phyloP scores from a whole-genome alignment of 2,888 invertebrate species.

The Chrysolina americana region DNA sequence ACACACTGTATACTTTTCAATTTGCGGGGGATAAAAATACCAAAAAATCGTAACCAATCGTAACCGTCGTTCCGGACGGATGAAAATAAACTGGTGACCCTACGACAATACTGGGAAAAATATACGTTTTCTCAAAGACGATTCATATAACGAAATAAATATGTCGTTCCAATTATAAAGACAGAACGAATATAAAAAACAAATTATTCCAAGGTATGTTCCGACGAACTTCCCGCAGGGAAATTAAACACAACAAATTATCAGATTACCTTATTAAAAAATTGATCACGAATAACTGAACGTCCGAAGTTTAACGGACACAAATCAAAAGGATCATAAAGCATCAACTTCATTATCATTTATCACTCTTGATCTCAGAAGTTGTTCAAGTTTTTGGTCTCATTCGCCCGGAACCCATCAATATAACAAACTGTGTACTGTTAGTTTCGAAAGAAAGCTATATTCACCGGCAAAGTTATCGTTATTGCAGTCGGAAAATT shows the following conservation, averaged over 20 bases:
- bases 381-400: slow-evolving; percentile 10
- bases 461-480: slow-evolving; percentile 20
- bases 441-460: slow-evolving; percentile 11
- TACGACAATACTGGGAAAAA: neutral
- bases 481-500: slow-evolving; percentile 16
- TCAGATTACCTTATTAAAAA: slow-evolving; percentile 12
- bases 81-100: too few relatives aligned
- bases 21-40: too few relatives aligned
- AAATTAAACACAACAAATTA: slow-evolving; percentile 3
- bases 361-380: slow-evolving; percentile 17
- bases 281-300: slow-evolving; percentile 1
- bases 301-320: neutral
- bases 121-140: neutral
- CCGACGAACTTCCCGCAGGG: neutral
- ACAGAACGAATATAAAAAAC: neutral
- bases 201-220: neutral
- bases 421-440: slow-evolving; percentile 7
- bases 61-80: too few relatives aligned
- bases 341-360: slow-evolving; percentile 18
- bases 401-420: slow-evolving; percentile 13
- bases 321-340: slow-evolving; percentile 22
- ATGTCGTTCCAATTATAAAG: neutral
- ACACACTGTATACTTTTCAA: too few relatives aligned
- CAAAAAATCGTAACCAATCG: too few relatives aligned
- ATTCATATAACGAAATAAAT: neutral